Evolutionary conservation across 2,113 vertebrate species (phyloP), one percentile per base, ranked within the genome.

Genomic region (human): DNA sequence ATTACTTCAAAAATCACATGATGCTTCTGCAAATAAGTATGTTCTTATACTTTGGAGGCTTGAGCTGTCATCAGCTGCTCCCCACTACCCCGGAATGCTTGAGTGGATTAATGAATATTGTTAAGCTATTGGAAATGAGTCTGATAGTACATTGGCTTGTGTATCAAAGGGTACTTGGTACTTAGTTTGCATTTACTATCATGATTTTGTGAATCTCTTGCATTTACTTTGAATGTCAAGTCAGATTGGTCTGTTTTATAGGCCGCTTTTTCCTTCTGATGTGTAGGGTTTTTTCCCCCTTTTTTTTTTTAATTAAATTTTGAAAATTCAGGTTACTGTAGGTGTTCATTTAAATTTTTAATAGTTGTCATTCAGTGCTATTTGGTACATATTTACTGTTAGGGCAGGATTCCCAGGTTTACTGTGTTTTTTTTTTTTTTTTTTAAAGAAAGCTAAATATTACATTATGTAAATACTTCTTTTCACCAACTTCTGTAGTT

Each of bases 161-260:
- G 97, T 98, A 98, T 99, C 99, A 99, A 98, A 99, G 97, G 98
- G 98, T 98, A 99, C 98, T 99, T 98, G 98, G 98, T 98, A 99
- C 98, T 97, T 98, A 98, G 97, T 97, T 98, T 98, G 95, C 98
- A 97, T 99, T 64, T 98, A 97, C 98, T 97, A 92, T 98, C 98
- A 98, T 98, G 98, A 97, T 99, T 99, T 97, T 98, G 98, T 99
- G 98, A 99, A 98, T 97, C 98, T 99, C 98, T 98, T 98, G 98
- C 98, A 98, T 98, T 98, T 99, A 98, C 98, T 99, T 99, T 99
- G 98, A 98, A 98, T 98, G 96, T 99, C 98, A 99, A 98, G 92
- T 98, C 98, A 97, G 98, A 98, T 97, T 96, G 98, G 99, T 98
- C 99, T 99, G 98, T 99, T 99, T 99, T 99, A 99, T 98, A 99